These are phyloP conservation scores for Brachyopa scutellaris DNA, from an alignment of 2,888 invertebrate genomes.

Conservation along the genomic window DNA sequence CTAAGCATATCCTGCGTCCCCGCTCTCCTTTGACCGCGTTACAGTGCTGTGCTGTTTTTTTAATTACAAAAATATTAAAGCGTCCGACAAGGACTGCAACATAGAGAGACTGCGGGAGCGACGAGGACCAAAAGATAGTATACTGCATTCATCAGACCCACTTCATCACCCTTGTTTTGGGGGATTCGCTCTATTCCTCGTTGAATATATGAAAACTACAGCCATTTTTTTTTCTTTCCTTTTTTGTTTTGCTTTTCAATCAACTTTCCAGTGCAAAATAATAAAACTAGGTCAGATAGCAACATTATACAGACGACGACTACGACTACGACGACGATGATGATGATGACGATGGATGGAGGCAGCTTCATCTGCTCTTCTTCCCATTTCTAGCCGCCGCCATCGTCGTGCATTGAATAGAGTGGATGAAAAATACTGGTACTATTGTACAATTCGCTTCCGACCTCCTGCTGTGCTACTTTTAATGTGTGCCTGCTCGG, in stretches of 20 bases:
- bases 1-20: not conserved
- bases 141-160: conserved; percentile 64
- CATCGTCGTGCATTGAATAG: conserved; percentile 45
- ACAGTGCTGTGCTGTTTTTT: conserved; percentile 63
- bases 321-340: conserved; percentile 2
- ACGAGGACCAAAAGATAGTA: conserved; percentile 9
- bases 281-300: conserved; percentile 69
- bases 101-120: not conserved
- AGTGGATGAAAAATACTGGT: conserved; percentile 48
- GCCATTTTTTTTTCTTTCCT: conserved; percentile 7
- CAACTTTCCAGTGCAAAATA: conserved; percentile 61
- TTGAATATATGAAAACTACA: conserved; percentile 56
- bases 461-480: conserved; percentile 61
- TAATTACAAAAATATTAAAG: conserved; percentile 70
- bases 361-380: conserved; percentile 17
- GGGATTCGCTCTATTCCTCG: conserved; percentile 27
- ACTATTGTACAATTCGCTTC: conserved; percentile 52
- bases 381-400: not conserved
- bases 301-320: conserved; percentile 57
- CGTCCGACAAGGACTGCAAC: conserved; percentile 62
- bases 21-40: conserved; percentile 18
- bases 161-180: conserved; percentile 62
- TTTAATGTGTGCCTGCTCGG: conserved; percentile 16
- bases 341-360: conserved; percentile 11
- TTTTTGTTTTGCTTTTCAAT: conserved; percentile 47